Conservation (phyloP, 2,888 invertebrate genomes). For the Colostygia pectinataria region DNA sequence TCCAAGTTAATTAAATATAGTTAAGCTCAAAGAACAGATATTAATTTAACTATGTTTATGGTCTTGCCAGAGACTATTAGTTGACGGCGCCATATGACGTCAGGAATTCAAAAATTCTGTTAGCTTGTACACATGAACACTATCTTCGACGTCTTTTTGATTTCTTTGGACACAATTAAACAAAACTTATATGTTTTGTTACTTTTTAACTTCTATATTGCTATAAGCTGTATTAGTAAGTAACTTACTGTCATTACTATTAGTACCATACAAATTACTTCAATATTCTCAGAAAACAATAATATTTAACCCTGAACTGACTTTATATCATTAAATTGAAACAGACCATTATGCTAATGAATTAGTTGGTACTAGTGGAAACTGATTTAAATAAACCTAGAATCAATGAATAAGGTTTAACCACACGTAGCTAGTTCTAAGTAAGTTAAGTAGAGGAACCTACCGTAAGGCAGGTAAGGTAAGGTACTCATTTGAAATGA, state of each 20-base stretch:
- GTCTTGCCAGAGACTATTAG: slow-evolving; percentile 19
- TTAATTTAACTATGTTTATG: slow-evolving; percentile 52
- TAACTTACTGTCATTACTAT: neutral
- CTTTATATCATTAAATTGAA: neutral
- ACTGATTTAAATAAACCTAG: neutral
- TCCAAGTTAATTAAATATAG: slow-evolving; percentile 53
- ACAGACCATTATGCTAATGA: slow-evolving; percentile 6
- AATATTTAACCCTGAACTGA: neutral
- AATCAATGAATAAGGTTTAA: neutral
- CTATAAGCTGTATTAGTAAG: no score
- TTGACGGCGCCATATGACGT: slow-evolving; percentile 27
- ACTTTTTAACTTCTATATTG: no score
- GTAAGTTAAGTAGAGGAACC: neutral
- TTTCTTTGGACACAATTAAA: no score
- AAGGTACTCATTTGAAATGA: slow-evolving; percentile 23
- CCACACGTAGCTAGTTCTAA: neutral
- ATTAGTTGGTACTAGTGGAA: neutral
- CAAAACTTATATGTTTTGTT: no score
- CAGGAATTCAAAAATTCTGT: slow-evolving; percentile 17
- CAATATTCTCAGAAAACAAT: neutral
- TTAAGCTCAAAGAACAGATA: slow-evolving; percentile 50
- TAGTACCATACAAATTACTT: no score
- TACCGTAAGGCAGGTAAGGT: slow-evolving; percentile 1
- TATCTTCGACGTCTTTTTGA: neutral
- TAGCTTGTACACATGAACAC: slow-evolving; percentile 1